Evolutionary conservation across 2,888 invertebrate genomes (phyloP).

Genomic region (Amiota minor): DNA sequence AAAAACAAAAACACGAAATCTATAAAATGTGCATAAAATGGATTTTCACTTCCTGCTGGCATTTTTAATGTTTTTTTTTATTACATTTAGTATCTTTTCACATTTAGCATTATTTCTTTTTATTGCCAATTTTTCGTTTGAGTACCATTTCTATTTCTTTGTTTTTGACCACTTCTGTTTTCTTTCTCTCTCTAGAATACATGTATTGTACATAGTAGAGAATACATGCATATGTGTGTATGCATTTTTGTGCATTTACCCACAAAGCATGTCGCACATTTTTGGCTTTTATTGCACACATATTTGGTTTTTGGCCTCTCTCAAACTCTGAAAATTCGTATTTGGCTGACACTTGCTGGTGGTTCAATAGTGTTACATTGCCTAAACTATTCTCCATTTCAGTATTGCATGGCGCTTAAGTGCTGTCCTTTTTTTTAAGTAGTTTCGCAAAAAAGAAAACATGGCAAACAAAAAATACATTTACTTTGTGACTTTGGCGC

Average conservation of each 20-base stretch:
- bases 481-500: constrained; percentile 20
- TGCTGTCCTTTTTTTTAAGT: too few species aligned
- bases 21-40: constrained; percentile 11
- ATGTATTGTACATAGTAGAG: not conserved
- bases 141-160: constrained; percentile 40
- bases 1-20: constrained; percentile 1
- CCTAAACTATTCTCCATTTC: too few species aligned
- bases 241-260: constrained; percentile 19
- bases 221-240: not conserved
- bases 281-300: constrained; percentile 21
- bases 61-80: constrained; percentile 62
- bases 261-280: constrained; percentile 14
- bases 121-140: constrained; percentile 49
- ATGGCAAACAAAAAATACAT: not conserved
- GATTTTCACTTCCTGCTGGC: constrained; percentile 34
- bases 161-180: constrained; percentile 30
- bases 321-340: not conserved
- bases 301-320: constrained; percentile 8
- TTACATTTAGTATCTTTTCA: constrained; percentile 55
- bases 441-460: too few species aligned
- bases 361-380: too few species aligned
- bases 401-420: not conserved
- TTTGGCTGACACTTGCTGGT: not conserved
- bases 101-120: constrained; percentile 51
- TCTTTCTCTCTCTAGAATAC: constrained; percentile 15